Evolutionary conservation across 1,140 invertebrate species (phyloP).

Genomic region (Lithobius niger): DNA sequence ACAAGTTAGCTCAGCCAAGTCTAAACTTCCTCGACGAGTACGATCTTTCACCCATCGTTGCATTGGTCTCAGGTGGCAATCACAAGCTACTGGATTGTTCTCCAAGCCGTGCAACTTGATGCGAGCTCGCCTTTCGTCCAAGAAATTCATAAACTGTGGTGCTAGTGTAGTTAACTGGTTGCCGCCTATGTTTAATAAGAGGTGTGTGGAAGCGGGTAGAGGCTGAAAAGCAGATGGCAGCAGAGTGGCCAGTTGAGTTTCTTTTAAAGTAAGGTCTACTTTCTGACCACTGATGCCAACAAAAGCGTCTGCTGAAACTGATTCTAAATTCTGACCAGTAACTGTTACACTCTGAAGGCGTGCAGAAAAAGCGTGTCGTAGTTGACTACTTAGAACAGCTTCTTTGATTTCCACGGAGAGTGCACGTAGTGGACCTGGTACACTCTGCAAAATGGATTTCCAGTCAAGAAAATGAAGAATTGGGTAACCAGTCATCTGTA

Average conservation of each 20-base stretch:
- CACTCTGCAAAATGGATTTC: conserved; percentile 51
- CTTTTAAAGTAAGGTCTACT: conserved; percentile 54
- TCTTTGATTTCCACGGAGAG: conserved; percentile 79
- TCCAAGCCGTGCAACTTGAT: conserved; percentile 54
- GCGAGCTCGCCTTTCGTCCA: conserved; percentile 63
- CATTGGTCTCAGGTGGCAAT: conserved; percentile 63
- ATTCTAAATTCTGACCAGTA: conserved; percentile 56
- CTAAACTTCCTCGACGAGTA: conserved; percentile 9
- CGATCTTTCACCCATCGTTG: conserved; percentile 52
- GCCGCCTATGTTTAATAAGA: conserved; percentile 60
- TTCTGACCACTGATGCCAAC: conserved; percentile 57
- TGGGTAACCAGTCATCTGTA: conserved; percentile 58
- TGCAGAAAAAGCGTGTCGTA: conserved; percentile 60
- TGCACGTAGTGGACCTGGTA: conserved; percentile 29
- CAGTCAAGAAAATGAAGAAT: conserved; percentile 67
- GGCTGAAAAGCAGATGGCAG: conserved; percentile 70
- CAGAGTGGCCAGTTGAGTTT: conserved; percentile 60
- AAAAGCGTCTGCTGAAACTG: conserved; percentile 64
- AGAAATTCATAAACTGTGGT: conserved; percentile 55
- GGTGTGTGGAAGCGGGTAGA: conserved; percentile 68
- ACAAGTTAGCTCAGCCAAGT: conserved; percentile 42
- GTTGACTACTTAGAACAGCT: conserved; percentile 60
- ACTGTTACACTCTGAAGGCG: conserved; percentile 57
- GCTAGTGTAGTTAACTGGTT: conserved; percentile 58
- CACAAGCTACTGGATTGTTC: conserved; percentile 65